Conservation (phyloP, 2,888 invertebrate genomes). For the Limnephilus marmoratus region DNA sequence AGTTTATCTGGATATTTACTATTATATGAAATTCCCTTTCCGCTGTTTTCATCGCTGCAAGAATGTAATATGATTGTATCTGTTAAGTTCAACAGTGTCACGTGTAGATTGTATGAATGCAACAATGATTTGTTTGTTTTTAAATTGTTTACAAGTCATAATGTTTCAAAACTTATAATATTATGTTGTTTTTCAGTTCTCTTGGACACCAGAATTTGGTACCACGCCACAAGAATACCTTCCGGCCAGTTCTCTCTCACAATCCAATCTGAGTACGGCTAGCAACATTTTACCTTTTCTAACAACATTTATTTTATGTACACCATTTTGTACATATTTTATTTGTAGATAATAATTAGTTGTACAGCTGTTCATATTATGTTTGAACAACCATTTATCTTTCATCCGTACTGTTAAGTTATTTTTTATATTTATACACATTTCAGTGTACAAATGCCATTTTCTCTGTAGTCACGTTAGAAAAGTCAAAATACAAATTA, state of each 20-base stretch:
- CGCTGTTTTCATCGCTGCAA: no score
- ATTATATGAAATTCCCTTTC: no score
- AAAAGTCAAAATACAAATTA: not conserved
- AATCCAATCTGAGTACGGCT: slow-evolving; percentile 95
- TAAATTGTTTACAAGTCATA: no score
- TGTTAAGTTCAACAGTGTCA: no score
- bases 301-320: slow-evolving; percentile 3
- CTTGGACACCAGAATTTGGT: slow-evolving; percentile 94
- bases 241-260: slow-evolving; percentile 90
- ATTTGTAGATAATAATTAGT: slow-evolving; percentile 17
- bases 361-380: not conserved
- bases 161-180: not conserved
- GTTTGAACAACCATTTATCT: not conserved
- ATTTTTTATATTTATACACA: slow-evolving; percentile 35
- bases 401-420: slow-evolving; percentile 22
- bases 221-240: slow-evolving; percentile 90
- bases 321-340: not conserved
- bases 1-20: no score
- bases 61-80: no score
- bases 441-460: slow-evolving; percentile 43
- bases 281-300: slow-evolving; percentile 67
- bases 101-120: no score
- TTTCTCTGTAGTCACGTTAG: slow-evolving; percentile 12
- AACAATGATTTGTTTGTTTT: no score
- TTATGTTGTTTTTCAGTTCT: slow-evolving; percentile 79